Evolutionary conservation across 2,888 invertebrate species (phyloP).

Genomic region (Philaethria dido): DNA sequence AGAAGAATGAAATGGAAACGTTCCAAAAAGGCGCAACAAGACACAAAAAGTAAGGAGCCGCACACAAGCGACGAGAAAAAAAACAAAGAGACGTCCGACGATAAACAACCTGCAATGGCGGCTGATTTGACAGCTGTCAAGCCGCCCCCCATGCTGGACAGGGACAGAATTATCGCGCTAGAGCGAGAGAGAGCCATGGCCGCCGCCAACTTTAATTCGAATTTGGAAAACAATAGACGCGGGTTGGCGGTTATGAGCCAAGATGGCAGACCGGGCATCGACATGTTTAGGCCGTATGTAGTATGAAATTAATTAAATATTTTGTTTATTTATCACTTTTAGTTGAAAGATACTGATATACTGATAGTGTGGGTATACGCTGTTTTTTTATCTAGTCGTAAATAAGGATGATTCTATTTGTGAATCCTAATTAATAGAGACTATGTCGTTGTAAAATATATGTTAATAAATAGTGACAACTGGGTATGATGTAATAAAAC

Average conservation of each 20-base stretch:
- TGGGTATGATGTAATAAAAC: background rate
- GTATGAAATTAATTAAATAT: slow-evolving; percentile 75
- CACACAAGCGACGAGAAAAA: slow-evolving; percentile 69
- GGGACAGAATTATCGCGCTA: slow-evolving; percentile 77
- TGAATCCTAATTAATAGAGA: slow-evolving; percentile 8
- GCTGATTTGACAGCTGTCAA: slow-evolving; percentile 79
- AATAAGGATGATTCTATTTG: background rate
- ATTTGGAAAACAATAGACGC: slow-evolving; percentile 78
- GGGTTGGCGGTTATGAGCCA: slow-evolving; percentile 74
- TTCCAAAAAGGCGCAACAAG: slow-evolving; percentile 97
- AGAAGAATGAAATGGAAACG: slow-evolving; percentile 99
- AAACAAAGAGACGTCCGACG: slow-evolving; percentile 60
- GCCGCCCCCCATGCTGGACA: slow-evolving; percentile 72
- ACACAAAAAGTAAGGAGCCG: slow-evolving; percentile 86
- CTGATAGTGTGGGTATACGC: slow-evolving; percentile 18
- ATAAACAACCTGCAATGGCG: slow-evolving; percentile 63
- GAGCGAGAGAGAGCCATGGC: slow-evolving; percentile 78
- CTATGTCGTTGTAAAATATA: slow-evolving; percentile 10
- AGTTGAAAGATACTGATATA: slow-evolving; percentile 36
- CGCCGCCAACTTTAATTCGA: slow-evolving; percentile 79
- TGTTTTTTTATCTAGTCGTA: slow-evolving; percentile 26
- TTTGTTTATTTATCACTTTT: slow-evolving; percentile 52
- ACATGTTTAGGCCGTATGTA: slow-evolving; percentile 82
- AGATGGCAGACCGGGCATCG: slow-evolving; percentile 73
- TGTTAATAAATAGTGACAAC: background rate